phyloP scores from a whole-genome alignment of 2,113 vertebrate genomes.

The Tinamus guttatus region DNA sequence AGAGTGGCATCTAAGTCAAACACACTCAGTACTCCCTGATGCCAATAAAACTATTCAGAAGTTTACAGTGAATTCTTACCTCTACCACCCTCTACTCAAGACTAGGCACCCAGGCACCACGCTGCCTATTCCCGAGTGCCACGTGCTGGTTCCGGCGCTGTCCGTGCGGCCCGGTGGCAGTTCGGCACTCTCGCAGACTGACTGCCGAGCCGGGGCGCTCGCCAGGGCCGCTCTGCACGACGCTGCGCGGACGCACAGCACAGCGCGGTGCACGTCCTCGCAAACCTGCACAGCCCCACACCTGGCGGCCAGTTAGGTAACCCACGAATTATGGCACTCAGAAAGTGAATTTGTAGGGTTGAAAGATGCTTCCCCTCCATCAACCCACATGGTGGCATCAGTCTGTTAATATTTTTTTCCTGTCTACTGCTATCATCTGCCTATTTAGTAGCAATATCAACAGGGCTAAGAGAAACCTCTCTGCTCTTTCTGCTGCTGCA shows the following conservation, averaged over 20 bases:
- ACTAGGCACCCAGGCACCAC: background rate
- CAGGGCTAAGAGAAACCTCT: background rate
- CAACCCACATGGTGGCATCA: background rate
- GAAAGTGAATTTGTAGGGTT: background rate
- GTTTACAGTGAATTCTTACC: background rate
- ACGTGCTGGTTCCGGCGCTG: background rate
- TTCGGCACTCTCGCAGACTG: fast-evolving
- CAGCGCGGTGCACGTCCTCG: fast-evolving
- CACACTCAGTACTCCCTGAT: background rate
- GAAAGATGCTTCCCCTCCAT: background rate
- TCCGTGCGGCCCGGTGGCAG: background rate
- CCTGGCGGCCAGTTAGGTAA: too few species aligned
- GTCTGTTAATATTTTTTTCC: too few species aligned
- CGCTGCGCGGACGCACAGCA: background rate
- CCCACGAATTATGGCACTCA: background rate
- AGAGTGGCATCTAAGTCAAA: background rate
- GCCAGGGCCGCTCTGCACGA: fast-evolving
- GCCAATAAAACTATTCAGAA: background rate
- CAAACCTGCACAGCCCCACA: background rate
- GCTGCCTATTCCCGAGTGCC: background rate
- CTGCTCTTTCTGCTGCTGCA: background rate
- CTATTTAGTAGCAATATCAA: background rate
- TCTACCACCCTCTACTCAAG: background rate
- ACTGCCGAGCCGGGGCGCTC: background rate
- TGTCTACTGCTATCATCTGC: background rate